These are phyloP conservation scores for Australoheros facetus DNA, from an alignment of 2,797 vertebrate species.

Conservation along the genomic window DNA sequence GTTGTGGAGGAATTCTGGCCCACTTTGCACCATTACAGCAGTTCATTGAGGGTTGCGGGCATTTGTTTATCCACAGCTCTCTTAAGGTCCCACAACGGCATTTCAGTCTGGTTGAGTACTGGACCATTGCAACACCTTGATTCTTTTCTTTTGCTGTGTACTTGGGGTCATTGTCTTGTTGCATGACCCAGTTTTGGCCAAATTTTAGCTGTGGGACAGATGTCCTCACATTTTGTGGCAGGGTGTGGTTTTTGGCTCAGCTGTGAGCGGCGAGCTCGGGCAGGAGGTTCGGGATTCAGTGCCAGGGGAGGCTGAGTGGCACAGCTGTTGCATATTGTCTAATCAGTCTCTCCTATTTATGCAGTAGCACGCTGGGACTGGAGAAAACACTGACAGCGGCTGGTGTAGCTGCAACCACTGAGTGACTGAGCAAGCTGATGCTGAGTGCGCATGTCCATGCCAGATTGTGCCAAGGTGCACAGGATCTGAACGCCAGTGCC, in stretches of 20 bases:
- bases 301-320: no score
- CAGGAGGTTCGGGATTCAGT: no score
- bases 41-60: neutral
- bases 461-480: no score
- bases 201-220: neutral
- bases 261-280: neutral
- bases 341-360: no score
- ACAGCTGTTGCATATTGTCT: no score
- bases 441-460: no score
- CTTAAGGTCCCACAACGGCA: neutral
- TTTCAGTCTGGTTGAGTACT: neutral
- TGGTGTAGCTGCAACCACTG: no score
- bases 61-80: neutral
- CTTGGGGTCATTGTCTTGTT: neutral
- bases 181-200: neutral
- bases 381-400: no score
- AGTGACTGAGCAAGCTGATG: no score
- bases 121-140: neutral
- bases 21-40: neutral
- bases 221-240: neutral
- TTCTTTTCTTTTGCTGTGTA: neutral
- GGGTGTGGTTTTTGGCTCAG: neutral
- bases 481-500: no score
- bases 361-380: no score
- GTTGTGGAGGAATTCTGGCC: neutral